Percentiles rank a stretch among this genome's conserved stretches.
Evolutionary conservation across 2,888 invertebrate genomes (phyloP).

Genomic region (Rhyacophila evoluta): DNA sequence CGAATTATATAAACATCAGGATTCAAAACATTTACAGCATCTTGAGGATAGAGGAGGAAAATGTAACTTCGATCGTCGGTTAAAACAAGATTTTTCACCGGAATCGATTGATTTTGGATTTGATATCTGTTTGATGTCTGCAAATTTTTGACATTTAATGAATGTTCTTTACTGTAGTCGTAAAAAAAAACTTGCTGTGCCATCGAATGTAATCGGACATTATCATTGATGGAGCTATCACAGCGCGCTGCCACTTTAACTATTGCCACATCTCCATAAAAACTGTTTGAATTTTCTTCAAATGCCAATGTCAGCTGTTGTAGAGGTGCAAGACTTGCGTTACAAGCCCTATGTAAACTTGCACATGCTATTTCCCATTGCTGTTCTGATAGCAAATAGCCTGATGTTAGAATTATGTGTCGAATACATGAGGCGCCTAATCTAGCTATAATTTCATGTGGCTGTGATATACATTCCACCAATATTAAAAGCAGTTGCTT

Average conservation of each 20-base stretch:
- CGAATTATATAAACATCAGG: conserved; percentile 83
- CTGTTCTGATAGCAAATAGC: conserved; percentile 81
- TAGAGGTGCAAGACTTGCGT: conserved; percentile 87
- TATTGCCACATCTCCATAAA: conserved; percentile 92
- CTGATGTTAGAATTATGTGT: conserved; percentile 86
- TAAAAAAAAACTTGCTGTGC: conserved; percentile 90
- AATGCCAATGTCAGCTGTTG: conserved; percentile 92
- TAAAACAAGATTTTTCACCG: conserved; percentile 64
- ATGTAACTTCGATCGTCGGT: conserved; percentile 90
- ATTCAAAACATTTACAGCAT: conserved; percentile 77
- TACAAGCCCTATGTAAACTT: conserved; percentile 85
- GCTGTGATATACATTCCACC: conserved; percentile 91
- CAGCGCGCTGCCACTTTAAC: conserved; percentile 94
- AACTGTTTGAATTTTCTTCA: conserved; percentile 91
- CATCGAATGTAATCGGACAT: conserved; percentile 86
- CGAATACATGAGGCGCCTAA: conserved; percentile 93
- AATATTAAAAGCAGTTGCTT: conserved; percentile 88
- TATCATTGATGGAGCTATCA: conserved; percentile 87
- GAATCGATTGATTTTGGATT: conserved; percentile 41
- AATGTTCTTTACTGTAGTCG: conserved; percentile 63
- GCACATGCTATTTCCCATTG: conserved; percentile 91
- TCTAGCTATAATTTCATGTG: conserved; percentile 89
- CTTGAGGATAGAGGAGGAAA: conserved; percentile 85
- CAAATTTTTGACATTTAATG: conserved; percentile 45
- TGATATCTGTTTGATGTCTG: conserved; percentile 44